Evolutionary conservation across 2,113 vertebrate species (phyloP), one percentile per base, ranked within the genome.

Genomic region (Neomonachus schauinslandi): DNA sequence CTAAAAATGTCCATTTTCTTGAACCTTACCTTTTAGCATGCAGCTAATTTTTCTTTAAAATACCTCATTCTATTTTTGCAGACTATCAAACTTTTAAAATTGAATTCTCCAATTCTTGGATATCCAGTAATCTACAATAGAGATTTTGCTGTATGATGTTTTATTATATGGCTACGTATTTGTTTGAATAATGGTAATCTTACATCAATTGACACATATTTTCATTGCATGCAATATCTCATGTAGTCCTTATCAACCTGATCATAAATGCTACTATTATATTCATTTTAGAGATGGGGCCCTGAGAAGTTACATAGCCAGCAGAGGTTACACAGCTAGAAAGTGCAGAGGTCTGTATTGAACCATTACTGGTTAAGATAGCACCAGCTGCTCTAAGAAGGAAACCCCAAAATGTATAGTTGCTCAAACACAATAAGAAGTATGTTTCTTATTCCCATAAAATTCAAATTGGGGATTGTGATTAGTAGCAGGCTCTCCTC

Each of bases 31-130:
- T 97, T 86, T 95, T 93, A 69, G 31, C 42, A 57, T 33, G 18
- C 55, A 93, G 9, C 61, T 85, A 55, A 89, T 33, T 95, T 92
- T 95, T 85, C 36, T 65, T 85, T 71, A 79, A 92, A 97, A 55
- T 80, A 63, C 57, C 49, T 76, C 13, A 22, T 77, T 83, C 19
- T 92, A 31, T 65, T 89, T 95, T 93, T 80, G 3, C 11, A 95
- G 1, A 39, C 7, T 57, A 13, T 72, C 49, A 89, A 19, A 74
- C 26, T 72, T 80, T 89, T 94, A 63, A 96, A 80, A 83, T 63
- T 59, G 2, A 59, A 16, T 65, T 92, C 81, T 31, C 28, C 14
- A 82, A 31, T 76, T 86, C 39, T 53, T 4, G 51, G 5, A 36
- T 61, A 46, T 33, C 33, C 61, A 81, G 4, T 90, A 69, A 14